Conservation (phyloP, 1,140 invertebrate genomes). For the Fopius arisanus region DNA sequence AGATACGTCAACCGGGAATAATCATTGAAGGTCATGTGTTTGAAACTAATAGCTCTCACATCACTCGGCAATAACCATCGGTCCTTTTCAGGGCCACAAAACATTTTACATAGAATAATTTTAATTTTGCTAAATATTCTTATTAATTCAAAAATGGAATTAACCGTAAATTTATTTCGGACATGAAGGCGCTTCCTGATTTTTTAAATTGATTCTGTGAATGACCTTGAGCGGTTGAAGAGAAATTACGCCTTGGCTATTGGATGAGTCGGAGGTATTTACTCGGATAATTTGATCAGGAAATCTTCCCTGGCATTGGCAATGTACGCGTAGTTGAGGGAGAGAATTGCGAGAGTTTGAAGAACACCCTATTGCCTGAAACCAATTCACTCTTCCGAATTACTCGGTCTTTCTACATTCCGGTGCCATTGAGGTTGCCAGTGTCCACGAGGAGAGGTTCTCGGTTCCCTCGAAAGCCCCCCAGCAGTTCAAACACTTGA, state of each 20-base stretch:
- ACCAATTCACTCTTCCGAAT: conserved; percentile 36
- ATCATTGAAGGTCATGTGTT: too few species aligned
- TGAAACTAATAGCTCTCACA: too few species aligned
- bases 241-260: too few species aligned
- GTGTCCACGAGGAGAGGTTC: conserved; percentile 13
- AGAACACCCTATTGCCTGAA: conserved; percentile 35
- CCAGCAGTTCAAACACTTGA: conserved; percentile 41
- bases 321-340: conserved; percentile 40
- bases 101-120: too few species aligned
- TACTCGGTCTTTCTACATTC: conserved; percentile 16
- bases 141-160: too few species aligned
- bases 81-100: too few species aligned
- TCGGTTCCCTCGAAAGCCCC: conserved; percentile 36
- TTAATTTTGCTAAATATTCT: too few species aligned
- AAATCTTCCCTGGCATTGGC: conserved; percentile 40
- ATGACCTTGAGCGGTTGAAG: background rate
- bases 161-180: too few species aligned
- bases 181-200: too few species aligned
- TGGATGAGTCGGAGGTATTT: background rate
- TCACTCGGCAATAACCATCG: too few species aligned
- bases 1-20: too few species aligned
- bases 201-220: too few species aligned
- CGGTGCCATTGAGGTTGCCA: conserved; percentile 7
- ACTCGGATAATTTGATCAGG: conserved; percentile 38
- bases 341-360: conserved; percentile 36